Percentiles rank a stretch among this genome's conserved stretches.
Evolutionary conservation across 1,140 invertebrate genomes (phyloP).

Genomic region (Lamellibrachia luymesi): DNA sequence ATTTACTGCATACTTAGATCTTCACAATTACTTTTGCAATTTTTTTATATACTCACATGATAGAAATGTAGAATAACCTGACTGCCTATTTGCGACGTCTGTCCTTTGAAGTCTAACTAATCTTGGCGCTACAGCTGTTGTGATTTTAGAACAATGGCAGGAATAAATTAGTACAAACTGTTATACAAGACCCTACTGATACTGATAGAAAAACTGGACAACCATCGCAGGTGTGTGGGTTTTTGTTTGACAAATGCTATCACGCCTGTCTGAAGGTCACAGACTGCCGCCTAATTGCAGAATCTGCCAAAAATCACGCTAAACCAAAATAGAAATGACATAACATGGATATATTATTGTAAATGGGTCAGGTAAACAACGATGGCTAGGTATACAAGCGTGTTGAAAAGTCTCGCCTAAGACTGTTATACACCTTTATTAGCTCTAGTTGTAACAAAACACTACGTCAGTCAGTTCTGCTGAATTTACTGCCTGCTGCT

Average conservation of each 20-base stretch:
- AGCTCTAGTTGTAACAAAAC: not conserved
- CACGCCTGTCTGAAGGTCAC: not conserved
- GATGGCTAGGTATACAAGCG: not conserved
- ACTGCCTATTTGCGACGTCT: too few species aligned
- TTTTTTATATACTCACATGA: not conserved
- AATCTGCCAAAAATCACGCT: not conserved
- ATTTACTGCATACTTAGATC: not conserved
- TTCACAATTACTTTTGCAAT: not conserved
- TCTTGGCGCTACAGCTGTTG: too few species aligned
- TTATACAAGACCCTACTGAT: too few species aligned
- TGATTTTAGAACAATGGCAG: too few species aligned
- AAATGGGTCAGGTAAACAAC: not conserved
- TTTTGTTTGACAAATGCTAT: not conserved
- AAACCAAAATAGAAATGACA: not conserved
- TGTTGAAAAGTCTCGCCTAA: not conserved
- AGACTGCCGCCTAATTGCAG: too few species aligned
- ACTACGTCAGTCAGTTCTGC: not conserved
- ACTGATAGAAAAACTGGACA: not conserved
- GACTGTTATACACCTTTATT: not conserved
- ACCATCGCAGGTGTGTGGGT: not conserved
- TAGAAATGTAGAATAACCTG: not conserved
- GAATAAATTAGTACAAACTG: too few species aligned
- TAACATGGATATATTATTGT: not conserved
- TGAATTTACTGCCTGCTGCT: not conserved
- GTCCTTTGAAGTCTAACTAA: too few species aligned